Evolutionary conservation across 2,888 invertebrate species (phyloP).

Genomic region (Cordilura impudica): DNA sequence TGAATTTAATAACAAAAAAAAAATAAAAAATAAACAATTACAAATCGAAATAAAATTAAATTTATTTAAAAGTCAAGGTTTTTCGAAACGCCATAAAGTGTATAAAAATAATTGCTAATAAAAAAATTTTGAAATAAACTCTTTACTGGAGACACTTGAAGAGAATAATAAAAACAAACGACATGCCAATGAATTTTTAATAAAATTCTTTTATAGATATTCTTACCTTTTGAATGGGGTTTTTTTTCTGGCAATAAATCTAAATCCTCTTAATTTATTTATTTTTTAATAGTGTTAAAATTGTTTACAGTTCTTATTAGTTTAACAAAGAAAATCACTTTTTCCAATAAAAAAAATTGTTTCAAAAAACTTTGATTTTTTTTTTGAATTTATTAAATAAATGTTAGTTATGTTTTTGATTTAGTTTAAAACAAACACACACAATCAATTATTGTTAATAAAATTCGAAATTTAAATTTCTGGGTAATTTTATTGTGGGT

Average conservation of each 20-base stretch:
- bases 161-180: background rate
- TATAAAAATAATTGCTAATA: conserved; percentile 9
- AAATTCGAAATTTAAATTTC: background rate
- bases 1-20: background rate
- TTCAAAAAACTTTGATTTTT: conserved; percentile 30
- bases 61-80: conserved; percentile 61
- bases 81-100: conserved; percentile 8
- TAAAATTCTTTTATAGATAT: background rate
- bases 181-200: conserved; percentile 29
- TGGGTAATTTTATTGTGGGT: conserved; percentile 60
- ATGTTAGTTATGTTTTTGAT: conserved; percentile 11
- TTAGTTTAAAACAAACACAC: conserved; percentile 49
- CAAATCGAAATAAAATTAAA: background rate
- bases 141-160: background rate
- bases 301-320: background rate
- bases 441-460: conserved; percentile 62
- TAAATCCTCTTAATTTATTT: conserved; percentile 11
- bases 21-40: conserved; percentile 5
- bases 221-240: background rate
- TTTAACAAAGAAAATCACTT: conserved; percentile 12
- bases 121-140: conserved; percentile 25
- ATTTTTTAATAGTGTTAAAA: background rate
- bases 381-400: conserved; percentile 10
- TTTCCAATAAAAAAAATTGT: background rate
- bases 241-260: background rate